These are phyloP conservation scores for Azorinus chamasolen DNA, from an alignment of 2,888 invertebrate genomes.

Conservation along the genomic window DNA sequence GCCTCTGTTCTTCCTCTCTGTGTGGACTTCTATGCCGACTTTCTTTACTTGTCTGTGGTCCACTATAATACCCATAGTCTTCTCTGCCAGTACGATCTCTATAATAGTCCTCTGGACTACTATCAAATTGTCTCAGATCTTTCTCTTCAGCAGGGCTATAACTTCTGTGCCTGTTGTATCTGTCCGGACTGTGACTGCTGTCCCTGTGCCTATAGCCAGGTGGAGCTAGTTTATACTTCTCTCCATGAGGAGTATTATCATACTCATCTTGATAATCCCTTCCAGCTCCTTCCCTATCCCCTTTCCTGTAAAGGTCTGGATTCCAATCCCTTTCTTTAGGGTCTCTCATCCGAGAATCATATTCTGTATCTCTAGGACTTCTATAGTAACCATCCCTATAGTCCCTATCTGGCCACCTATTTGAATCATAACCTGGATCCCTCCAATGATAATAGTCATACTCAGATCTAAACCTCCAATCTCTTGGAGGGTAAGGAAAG, in stretches of 20 bases:
- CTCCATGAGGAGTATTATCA: conserved; percentile 56
- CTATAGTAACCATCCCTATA: conserved; percentile 25
- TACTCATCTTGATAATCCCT: conserved; percentile 35
- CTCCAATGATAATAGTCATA: conserved; percentile 46
- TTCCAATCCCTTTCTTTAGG: conserved; percentile 23
- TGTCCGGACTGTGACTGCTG: conserved; percentile 36
- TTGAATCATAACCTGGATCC: conserved; percentile 42
- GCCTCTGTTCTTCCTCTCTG: background rate
- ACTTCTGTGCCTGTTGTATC: conserved; percentile 35
- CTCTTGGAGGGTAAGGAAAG: conserved; percentile 27
- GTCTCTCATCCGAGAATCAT: conserved; percentile 43
- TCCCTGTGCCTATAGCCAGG: conserved; percentile 31
- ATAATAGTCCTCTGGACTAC: conserved; percentile 52
- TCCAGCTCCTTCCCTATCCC: conserved; percentile 28
- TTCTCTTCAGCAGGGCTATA: conserved; percentile 50
- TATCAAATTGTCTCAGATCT: conserved; percentile 49
- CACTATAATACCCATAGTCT: conserved; percentile 53
- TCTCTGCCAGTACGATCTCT: conserved; percentile 34
- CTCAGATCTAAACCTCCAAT: conserved; percentile 36
- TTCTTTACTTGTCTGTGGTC: conserved; percentile 38
- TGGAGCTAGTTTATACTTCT: conserved; percentile 59
- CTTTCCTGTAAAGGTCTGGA: conserved; percentile 20
- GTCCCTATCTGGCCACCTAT: conserved; percentile 29
- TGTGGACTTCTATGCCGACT: conserved; percentile 22
- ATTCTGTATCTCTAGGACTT: background rate